Percentiles rank a stretch among this genome's conserved stretches.
Conservation (phyloP, 1,140 invertebrate genomes). For the Sminthurides bifidus region DNA sequence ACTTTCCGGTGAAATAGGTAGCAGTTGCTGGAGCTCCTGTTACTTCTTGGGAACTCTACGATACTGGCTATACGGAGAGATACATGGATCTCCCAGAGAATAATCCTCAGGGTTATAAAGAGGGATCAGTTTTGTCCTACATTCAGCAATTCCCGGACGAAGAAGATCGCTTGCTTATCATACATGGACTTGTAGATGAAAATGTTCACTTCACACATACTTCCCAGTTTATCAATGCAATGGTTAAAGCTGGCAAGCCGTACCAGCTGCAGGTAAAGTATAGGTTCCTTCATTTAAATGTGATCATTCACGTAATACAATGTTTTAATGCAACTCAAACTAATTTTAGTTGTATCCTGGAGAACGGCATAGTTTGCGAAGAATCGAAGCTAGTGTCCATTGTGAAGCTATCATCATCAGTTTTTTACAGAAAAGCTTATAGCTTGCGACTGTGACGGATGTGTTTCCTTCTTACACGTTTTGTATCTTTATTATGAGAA, state of each 20-base stretch:
- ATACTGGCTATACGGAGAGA: constrained; percentile 92
- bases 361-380: constrained; percentile 84
- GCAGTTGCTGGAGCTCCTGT: constrained; percentile 94
- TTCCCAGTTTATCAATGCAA: constrained; percentile 72
- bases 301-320: background rate
- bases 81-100: constrained; percentile 88
- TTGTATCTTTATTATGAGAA: background rate
- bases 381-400: constrained; percentile 86
- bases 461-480: background rate
- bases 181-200: constrained; percentile 96
- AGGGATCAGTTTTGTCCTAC: constrained; percentile 62
- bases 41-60: constrained; percentile 86
- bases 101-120: constrained; percentile 64
- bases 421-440: constrained; percentile 49
- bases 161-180: constrained; percentile 86
- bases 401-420: constrained; percentile 86
- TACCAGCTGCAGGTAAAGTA: constrained; percentile 66
- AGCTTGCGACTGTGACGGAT: background rate
- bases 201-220: constrained; percentile 99
- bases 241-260: constrained; percentile 80
- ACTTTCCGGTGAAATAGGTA: constrained; percentile 44
- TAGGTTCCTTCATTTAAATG: background rate
- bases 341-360: constrained; percentile 68
- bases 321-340: constrained; percentile 5
- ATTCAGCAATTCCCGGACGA: constrained; percentile 81